Evolutionary conservation across 2,888 invertebrate genomes (phyloP), one percentile per base, ranked within the genome.

Genomic region (Drosophila conformis): DNA sequence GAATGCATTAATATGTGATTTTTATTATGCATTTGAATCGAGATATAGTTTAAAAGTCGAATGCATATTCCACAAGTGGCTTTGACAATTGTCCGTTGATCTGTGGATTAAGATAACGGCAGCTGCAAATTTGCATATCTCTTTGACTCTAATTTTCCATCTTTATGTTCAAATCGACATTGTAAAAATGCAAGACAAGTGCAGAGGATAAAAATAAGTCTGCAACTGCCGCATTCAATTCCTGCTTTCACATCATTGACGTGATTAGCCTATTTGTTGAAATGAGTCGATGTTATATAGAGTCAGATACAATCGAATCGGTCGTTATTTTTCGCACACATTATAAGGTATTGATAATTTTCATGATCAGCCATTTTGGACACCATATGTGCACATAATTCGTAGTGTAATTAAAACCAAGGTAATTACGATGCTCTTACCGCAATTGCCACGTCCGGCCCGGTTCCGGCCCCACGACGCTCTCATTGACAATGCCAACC

Each of bases 401-500:
- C 48, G 48, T n/a, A 51, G 42, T n/a, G 72, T 54, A 81, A 82
- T 82, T 70, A 89, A 80, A 64, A 69, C 57, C 56, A 62, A 69
- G 59, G 57, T 76, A 80, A 88, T 90, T 90, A 84, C 60, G 72
- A 82, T 77, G 77, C 86, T 83, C 72, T 83, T 73, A 75, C 53
- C 64, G 71, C 78, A 75, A 81, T 80, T 80, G 73, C 54, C 69
- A 72, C 74, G 74, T 89, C 90, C 87, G 90, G 87, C 73, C 69
- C 33, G 60, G 58, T 81, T 81, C 81, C 78, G 78, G 73, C 65
- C 62, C 13, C 59, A 59, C 40, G 36, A 38, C 68, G 54, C 21
- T 67, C 57, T 48, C 71, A 72, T 62, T 78, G 78, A 89, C 90
- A 89, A 90, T 87, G 91, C 86, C 90, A 87, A 90, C 71, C 90